Evolutionary conservation across 2,113 vertebrate species (phyloP).

Genomic region (Chionis minor): DNA sequence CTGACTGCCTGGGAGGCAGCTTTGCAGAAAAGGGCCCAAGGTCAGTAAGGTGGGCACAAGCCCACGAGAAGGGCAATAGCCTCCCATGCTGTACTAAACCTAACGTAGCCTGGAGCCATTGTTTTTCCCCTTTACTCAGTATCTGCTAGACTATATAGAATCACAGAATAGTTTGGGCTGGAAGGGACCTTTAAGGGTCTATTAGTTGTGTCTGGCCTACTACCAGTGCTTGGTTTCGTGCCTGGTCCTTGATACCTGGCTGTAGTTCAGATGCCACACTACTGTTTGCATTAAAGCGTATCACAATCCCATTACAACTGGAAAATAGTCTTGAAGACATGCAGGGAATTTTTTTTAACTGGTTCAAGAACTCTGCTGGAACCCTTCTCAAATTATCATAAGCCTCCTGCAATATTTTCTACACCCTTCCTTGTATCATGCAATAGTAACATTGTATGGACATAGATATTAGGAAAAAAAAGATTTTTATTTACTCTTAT

Average conservation of each 20-base stretch:
- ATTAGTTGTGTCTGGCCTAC: not conserved
- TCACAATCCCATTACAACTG: not conserved
- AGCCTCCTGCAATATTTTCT: not conserved
- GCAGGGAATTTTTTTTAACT: not conserved
- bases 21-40: too few relatives aligned
- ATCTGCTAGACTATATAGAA: not conserved
- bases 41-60: too few relatives aligned
- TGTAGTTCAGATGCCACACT: not conserved
- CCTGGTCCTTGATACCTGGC: not conserved
- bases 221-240: not conserved
- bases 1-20: too few relatives aligned
- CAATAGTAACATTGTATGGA: not conserved
- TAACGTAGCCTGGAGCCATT: too few relatives aligned
- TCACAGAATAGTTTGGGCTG: not conserved
- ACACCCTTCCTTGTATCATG: not conserved
- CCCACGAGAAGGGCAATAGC: too few relatives aligned
- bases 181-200: not conserved
- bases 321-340: not conserved
- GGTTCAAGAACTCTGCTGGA: not conserved
- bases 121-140: too few relatives aligned
- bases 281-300: not conserved
- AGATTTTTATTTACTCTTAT: not conserved
- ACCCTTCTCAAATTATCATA: not conserved
- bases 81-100: too few relatives aligned
- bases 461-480: not conserved